Percentiles rank a stretch among this genome's conserved stretches.
Conservation (phyloP, 2,797 vertebrate species). For the Rhinogobio ventralis region DNA sequence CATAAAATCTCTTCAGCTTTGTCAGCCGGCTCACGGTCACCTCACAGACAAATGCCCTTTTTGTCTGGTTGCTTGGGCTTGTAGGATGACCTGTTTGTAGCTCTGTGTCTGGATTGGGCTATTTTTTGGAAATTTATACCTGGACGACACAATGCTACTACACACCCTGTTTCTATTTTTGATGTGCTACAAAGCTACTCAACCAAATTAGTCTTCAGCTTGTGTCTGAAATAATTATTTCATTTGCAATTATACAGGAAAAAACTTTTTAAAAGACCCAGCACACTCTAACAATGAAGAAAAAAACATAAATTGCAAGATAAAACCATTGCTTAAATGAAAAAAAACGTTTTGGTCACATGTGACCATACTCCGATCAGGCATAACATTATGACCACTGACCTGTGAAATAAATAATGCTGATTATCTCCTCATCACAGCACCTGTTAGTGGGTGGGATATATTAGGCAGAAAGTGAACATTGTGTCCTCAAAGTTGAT, state of each 20-base stretch:
- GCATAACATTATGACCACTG: too few relatives aligned
- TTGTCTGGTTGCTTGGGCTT: background rate
- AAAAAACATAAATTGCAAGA: too few relatives aligned
- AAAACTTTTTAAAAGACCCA: too few relatives aligned
- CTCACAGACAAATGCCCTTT: constrained; percentile 10
- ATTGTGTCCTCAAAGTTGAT: too few relatives aligned
- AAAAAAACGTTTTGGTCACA: too few relatives aligned
- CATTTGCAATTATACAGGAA: background rate
- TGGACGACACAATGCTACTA: background rate
- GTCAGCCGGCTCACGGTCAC: constrained; percentile 17
- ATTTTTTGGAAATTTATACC: background rate
- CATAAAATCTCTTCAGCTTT: constrained; percentile 30
- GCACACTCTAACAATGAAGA: too few relatives aligned
- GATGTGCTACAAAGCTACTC: background rate
- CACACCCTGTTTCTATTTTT: constrained; percentile 1
- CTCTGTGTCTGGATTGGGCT: background rate
- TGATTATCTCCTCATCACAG: too few relatives aligned
- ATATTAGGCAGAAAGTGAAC: too few relatives aligned
- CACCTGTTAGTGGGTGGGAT: too few relatives aligned
- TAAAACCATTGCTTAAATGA: too few relatives aligned
- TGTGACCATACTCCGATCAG: too few relatives aligned
- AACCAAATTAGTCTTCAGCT: background rate
- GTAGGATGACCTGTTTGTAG: constrained; percentile 4
- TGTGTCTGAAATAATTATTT: background rate
- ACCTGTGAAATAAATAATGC: too few relatives aligned